Percentiles rank a stretch among this genome's conserved stretches.
Evolutionary conservation across 2,888 invertebrate species (phyloP).

Genomic region (Andricus curvator): DNA sequence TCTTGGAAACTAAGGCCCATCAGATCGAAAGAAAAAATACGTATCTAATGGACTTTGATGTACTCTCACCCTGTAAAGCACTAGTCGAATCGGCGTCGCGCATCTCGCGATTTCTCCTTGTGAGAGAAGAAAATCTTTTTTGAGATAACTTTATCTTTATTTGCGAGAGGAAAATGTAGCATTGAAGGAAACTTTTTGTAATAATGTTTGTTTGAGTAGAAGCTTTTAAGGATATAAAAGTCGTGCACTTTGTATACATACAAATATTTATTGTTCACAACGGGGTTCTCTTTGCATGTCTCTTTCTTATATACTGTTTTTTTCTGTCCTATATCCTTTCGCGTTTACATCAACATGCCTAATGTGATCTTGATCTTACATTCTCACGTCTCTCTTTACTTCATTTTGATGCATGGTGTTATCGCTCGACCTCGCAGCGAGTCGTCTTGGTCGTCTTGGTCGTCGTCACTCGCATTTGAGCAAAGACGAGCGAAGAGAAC

Average conservation of each 20-base stretch:
- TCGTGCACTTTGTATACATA: constrained; percentile 51
- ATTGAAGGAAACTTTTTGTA: background rate
- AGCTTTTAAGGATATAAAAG: constrained; percentile 1
- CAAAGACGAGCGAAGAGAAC: constrained; percentile 56
- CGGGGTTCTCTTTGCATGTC: constrained; percentile 73
- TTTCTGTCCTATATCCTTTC: constrained; percentile 62
- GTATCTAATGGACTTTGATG: no score
- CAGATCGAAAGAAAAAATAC: no score
- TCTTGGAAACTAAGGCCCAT: no score
- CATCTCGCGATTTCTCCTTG: no score
- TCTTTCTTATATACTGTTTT: constrained; percentile 63
- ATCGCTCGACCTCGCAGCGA: constrained; percentile 58
- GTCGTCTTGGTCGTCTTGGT: constrained; percentile 55
- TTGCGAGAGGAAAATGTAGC: background rate
- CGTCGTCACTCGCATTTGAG: constrained; percentile 53
- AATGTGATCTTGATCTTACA: constrained; percentile 66
- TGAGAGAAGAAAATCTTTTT: background rate
- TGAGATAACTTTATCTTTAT: background rate
- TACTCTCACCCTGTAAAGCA: no score
- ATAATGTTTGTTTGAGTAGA: constrained; percentile 1
- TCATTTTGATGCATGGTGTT: constrained; percentile 63
- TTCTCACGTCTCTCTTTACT: constrained; percentile 68
- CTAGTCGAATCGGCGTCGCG: no score
- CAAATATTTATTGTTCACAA: constrained; percentile 58
- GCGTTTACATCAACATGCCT: constrained; percentile 67